These are phyloP conservation scores for Nothocercus nigrocapillus DNA, from an alignment of 2,113 vertebrate genomes.

Conservation along the genomic window DNA sequence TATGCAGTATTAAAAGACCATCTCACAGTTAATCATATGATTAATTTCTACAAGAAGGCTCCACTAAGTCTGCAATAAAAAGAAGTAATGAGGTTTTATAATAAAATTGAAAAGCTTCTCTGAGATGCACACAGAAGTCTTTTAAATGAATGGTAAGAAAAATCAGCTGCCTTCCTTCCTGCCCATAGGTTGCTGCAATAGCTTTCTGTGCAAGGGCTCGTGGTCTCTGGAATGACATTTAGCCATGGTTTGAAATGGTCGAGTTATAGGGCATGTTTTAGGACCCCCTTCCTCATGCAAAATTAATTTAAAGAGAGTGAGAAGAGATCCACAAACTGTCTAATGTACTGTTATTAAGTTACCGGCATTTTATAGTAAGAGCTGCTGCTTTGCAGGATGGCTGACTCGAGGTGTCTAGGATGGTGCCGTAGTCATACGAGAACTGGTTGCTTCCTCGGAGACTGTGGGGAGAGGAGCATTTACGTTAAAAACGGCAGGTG, in stretches of 20 bases:
- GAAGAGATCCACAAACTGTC: neutral
- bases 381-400: neutral
- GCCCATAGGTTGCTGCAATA: neutral
- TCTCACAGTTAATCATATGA: constrained; percentile 73
- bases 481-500: neutral
- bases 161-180: neutral
- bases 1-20: constrained; percentile 76
- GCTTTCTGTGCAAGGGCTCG: neutral
- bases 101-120: constrained; percentile 64
- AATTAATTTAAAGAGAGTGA: neutral
- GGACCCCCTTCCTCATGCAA: neutral
- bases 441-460: neutral
- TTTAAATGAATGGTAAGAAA: constrained; percentile 58
- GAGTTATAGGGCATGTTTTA: neutral
- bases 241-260: neutral
- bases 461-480: neutral
- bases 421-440: neutral
- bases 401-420: neutral
- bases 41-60: constrained; percentile 76
- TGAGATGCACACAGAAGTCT: constrained; percentile 54
- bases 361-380: neutral
- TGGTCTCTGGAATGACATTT: neutral
- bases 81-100: constrained; percentile 75
- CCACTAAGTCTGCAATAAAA: constrained; percentile 79
- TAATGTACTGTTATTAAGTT: neutral